Base-by-base conservation (phyloP, 2,888 invertebrate species). In the Anthoptus insignis region DNA sequence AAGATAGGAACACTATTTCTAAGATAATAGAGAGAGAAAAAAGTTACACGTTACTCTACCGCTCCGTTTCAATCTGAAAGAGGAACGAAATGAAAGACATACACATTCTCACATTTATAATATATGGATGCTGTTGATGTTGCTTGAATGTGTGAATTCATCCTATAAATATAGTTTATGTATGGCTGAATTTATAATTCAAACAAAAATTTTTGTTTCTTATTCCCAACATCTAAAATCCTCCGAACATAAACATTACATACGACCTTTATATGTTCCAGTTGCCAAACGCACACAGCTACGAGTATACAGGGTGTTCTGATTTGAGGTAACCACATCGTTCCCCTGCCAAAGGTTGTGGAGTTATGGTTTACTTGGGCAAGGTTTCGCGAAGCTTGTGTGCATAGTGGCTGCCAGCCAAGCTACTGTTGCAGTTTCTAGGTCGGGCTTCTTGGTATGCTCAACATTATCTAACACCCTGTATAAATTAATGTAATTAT, bases 311-410 rank as follows among this genome's bases (percentile, higher is more conserved):
- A 54, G 34, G 21, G n/a, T 54, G 39, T 14, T 54, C 54, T 24
- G 56, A 56, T 39, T 56, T 24, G 56, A 56, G 56, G 56, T 56
- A 56, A 56, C 56, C 56, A 34, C 49, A 49, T 49, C 27, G 52
- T 52, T 5, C 19, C 29, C 29, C 27, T 52, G 52, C 52, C 52
- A 52, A 52, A 52, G 52, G 52, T 52, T 52, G 29, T 3, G 0
- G 52, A 52, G 52, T 29, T 52, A 52, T 52, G 52, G 52, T 52
- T 27, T 27, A 19, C 27, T 52, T 52, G 29, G 27, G 52, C 52
- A 52, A 52, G 49, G 49, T 27, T 49, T 24, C 19, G 29, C 14
- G 29, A 19, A 19, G 52, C 29, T 27, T 49, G 27, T 49, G 27
- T 49, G 14, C 49, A 49, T 22, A 13, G 27, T 52, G 52, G 52